Evolutionary conservation across 1,140 invertebrate genomes (phyloP).

Genomic region (Pseudomyrmex cubaensis): DNA sequence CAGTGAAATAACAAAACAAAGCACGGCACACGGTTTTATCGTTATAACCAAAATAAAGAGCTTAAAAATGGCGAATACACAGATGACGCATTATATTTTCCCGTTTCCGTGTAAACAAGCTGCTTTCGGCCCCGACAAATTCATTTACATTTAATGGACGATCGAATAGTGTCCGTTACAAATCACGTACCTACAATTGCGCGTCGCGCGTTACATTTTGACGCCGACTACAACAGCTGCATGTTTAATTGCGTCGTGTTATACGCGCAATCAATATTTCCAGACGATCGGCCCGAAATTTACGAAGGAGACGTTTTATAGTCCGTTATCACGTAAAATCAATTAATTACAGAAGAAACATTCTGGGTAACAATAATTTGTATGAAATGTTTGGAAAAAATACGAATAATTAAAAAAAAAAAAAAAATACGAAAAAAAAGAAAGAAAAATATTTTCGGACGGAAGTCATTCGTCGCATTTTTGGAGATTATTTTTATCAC

Average conservation of each 20-base stretch:
- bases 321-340: not conserved
- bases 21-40: not conserved
- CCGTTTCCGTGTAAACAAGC: not conserved
- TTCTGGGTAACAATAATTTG: too few species aligned
- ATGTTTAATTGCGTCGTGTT: slow-evolving; percentile 26
- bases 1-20: not conserved
- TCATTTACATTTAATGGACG: slow-evolving; percentile 41
- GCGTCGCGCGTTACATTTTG: slow-evolving; percentile 9
- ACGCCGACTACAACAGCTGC: not conserved
- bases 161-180: slow-evolving; percentile 19
- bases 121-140: too few species aligned
- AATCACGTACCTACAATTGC: slow-evolving; percentile 49
- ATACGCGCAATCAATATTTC: slow-evolving; percentile 28
- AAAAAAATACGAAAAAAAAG: too few species aligned
- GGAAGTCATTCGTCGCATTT: too few species aligned
- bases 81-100: too few species aligned
- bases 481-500: too few species aligned
- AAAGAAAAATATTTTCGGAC: too few species aligned
- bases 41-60: not conserved
- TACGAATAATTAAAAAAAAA: too few species aligned
- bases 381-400: too few species aligned
- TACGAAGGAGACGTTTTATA: not conserved
- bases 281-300: not conserved
- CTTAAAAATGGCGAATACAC: not conserved
- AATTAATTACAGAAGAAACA: not conserved